phyloP scores from a whole-genome alignment of 2,797 vertebrate genomes.

The Sciurus vulgaris region DNA sequence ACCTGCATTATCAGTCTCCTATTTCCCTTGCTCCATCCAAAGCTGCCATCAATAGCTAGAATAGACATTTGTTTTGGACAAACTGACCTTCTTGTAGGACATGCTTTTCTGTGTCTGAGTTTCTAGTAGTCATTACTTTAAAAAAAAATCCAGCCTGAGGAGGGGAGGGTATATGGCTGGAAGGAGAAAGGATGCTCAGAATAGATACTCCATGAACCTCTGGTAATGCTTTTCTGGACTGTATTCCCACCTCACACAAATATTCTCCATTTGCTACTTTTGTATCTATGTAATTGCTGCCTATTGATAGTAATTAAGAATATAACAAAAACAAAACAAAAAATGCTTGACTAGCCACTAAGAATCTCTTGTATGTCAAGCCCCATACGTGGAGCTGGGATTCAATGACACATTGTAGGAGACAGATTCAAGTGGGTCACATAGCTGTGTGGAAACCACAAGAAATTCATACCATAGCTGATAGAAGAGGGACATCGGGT shows the following conservation, averaged over 20 bases:
- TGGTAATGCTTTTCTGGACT: not conserved
- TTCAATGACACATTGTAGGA: not conserved
- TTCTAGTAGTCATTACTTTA: not conserved
- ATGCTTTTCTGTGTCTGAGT: conserved; percentile 59
- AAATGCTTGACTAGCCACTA: not conserved
- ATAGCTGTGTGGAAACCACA: not conserved
- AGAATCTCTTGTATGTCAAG: not conserved
- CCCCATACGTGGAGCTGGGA: not conserved
- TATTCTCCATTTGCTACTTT: conserved; percentile 1
- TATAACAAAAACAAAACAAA: not conserved
- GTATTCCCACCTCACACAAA: not conserved
- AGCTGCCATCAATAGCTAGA: not conserved
- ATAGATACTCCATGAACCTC: not conserved
- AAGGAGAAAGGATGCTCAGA: too few species aligned
- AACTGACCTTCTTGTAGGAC: not conserved
- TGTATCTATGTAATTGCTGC: not conserved
- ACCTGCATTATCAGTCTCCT: not conserved
- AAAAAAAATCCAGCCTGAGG: not conserved
- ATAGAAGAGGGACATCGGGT: not conserved
- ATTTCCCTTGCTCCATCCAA: not conserved
- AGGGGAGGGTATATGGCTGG: not conserved
- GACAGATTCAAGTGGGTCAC: not conserved
- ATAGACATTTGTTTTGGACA: conserved; percentile 65
- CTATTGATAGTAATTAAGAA: not conserved
- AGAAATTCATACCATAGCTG: accelerated